Conservation (phyloP, 2,113 vertebrate species). For the Dipodomys stephensi region DNA sequence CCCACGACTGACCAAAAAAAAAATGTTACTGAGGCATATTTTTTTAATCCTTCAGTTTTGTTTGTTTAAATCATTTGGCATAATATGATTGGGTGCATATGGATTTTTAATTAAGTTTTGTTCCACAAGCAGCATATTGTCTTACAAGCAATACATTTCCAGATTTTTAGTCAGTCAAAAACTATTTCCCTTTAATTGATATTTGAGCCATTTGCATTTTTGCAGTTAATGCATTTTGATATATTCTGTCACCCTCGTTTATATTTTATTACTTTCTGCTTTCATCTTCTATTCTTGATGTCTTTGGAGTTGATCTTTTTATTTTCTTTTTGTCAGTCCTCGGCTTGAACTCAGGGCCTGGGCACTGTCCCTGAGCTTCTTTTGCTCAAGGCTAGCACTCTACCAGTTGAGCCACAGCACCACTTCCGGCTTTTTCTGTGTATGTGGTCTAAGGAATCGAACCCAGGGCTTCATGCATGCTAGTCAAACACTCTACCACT, state of each 20-base stretch:
- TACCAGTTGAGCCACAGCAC: too few relatives aligned
- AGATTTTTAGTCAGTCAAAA: conserved; percentile 30
- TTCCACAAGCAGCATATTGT: neutral
- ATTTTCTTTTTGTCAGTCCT: too few relatives aligned
- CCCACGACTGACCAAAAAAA: too few relatives aligned
- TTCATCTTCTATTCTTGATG: neutral
- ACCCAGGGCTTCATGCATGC: too few relatives aligned
- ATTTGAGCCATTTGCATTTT: neutral
- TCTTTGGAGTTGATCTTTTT: neutral
- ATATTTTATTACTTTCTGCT: neutral
- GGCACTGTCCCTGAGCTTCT: too few relatives aligned
- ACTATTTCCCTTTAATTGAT: conserved; percentile 9
- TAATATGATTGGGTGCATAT: neutral
- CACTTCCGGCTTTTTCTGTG: too few relatives aligned
- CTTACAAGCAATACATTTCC: neutral
- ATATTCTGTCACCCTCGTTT: neutral
- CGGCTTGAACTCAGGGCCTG: too few relatives aligned
- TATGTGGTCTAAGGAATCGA: too few relatives aligned
- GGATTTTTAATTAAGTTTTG: conserved; percentile 1
- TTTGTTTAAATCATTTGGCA: neutral
- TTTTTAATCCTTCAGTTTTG: neutral
- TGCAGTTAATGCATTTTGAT: neutral
- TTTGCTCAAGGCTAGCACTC: too few relatives aligned
- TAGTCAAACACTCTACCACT: too few relatives aligned
- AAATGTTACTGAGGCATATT: too few relatives aligned